A percentile compares a stretch with the other conserved stretches of the same genome.
phyloP scores from a whole-genome alignment of 2,113 vertebrate genomes.

The Phylloscopus trochilus region DNA sequence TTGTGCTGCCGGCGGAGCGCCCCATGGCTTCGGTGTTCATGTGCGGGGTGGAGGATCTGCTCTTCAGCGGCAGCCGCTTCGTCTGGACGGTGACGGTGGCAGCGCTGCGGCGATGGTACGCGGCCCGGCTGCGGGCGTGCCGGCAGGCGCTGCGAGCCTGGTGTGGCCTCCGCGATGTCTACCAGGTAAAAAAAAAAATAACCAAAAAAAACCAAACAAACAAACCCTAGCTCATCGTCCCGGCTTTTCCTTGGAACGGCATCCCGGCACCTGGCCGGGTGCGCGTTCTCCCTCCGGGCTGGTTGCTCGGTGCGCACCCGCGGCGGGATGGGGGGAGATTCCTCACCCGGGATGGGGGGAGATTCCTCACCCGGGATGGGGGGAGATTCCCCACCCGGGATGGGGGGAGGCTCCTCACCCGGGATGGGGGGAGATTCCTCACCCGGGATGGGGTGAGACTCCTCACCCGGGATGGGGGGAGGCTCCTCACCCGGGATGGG shows the following conservation, averaged over 20 bases:
- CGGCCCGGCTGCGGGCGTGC: conserved; percentile 81
- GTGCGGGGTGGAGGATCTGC: conserved; percentile 87
- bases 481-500: not conserved
- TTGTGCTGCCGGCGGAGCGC: not conserved
- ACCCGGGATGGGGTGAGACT: not conserved
- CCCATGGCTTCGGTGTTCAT: conserved; percentile 85
- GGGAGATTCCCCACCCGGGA: too few relatives aligned
- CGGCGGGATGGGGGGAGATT: too few relatives aligned
- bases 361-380: not conserved
- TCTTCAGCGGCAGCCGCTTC: conserved; percentile 84
- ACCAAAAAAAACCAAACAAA: too few relatives aligned
- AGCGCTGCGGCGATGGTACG: conserved; percentile 86
- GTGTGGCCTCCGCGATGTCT: conserved; percentile 86
- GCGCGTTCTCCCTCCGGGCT: not conserved
- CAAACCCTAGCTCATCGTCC: accelerated
- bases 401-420: too few relatives aligned
- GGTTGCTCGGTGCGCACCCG: not conserved
- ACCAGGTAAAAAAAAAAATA: conserved; percentile 82
- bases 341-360: not conserved
- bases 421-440: not conserved
- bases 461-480: too few relatives aligned
- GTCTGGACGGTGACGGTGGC: conserved; percentile 87
- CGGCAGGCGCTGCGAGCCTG: conserved; percentile 85
- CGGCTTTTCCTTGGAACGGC: not conserved
- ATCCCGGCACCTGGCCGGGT: not conserved